Evolutionary conservation across 2,797 vertebrate genomes (phyloP), one percentile per base, ranked within the genome.

Genomic region (Chromis chromis): DNA sequence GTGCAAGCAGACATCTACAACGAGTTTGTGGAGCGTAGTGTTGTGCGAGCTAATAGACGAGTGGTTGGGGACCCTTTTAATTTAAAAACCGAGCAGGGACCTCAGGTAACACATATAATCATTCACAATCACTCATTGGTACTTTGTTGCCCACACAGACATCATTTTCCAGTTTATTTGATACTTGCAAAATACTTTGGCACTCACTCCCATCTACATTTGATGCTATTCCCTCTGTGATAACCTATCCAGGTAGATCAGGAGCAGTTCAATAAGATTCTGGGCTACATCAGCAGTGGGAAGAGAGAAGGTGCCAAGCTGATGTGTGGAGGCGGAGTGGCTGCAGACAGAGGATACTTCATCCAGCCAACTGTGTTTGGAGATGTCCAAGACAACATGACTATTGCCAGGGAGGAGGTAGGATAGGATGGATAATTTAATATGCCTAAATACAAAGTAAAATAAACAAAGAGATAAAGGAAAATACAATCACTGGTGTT

Each of bases 301-400:
- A 96, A 97, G 86, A 85, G 89, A 9, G 97, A 99, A 76, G 98
- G 98, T 17, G 98, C 98, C 4, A 97, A 96, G 79, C 93, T 99
- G 66, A 93, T 99, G 92, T 98, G 96, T 61, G 98, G 98, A 4
- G 98, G 98, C 5, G 95, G 88, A 3, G 88, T 91, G 0, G 98
- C 97, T 8, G 95, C 95, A 1, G 97, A 99, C 74, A 92, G 93
- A 22, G 98, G 98, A 16, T 99, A 96, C 82, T 99, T 98, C 83
- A 96, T 99, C 91, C 97, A 99, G 82, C 98, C 98, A 2, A 99
- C 98, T 0, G 91, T 99, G 50, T 99, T 99, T 5, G 96, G 96
- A n/a, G 95, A 97, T 0, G 98, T 99, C 77, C 92, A 97, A 80
- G 98, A 99, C 78, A 86, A 76, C 91, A 99, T 99, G 98, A 96